Evolutionary conservation across 2,113 vertebrate species (phyloP).

Genomic region (Nymphicus hollandicus): DNA sequence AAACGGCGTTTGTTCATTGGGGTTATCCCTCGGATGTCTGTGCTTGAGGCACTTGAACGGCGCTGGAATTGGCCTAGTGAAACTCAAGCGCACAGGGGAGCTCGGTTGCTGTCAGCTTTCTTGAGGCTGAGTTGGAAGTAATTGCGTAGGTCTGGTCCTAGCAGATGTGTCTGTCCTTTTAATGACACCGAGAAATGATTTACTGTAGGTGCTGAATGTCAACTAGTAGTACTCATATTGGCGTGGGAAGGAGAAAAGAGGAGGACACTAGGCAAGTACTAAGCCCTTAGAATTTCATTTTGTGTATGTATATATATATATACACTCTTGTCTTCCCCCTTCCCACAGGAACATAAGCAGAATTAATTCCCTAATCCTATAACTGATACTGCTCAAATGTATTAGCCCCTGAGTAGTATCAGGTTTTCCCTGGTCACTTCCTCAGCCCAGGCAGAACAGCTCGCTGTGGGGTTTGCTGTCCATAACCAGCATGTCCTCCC

Average conservation of each 20-base stretch:
- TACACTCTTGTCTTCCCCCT: not conserved
- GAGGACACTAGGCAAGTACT: not conserved
- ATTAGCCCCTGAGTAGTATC: not conserved
- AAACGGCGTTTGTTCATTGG: accelerated
- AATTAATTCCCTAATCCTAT: not conserved
- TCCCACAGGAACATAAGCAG: not conserved
- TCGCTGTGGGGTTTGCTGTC: not conserved
- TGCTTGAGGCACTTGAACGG: not conserved
- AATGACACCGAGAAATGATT: not conserved
- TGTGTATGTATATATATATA: accelerated
- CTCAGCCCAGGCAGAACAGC: not conserved
- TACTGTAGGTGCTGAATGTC: slow-evolving; percentile 36
- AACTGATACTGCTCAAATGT: not conserved
- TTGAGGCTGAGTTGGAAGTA: not conserved
- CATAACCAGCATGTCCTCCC: not conserved
- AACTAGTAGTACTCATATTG: not conserved
- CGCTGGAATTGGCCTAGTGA: accelerated
- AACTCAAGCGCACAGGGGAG: not conserved
- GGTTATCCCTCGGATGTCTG: not conserved
- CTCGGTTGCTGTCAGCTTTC: not conserved
- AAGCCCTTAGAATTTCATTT: not conserved
- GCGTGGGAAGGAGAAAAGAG: slow-evolving; percentile 5
- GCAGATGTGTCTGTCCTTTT: not conserved
- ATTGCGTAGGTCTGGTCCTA: not conserved
- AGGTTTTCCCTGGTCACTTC: accelerated